Conservation (phyloP, 1,140 invertebrate genomes). For the Drosophila melanica region DNA sequence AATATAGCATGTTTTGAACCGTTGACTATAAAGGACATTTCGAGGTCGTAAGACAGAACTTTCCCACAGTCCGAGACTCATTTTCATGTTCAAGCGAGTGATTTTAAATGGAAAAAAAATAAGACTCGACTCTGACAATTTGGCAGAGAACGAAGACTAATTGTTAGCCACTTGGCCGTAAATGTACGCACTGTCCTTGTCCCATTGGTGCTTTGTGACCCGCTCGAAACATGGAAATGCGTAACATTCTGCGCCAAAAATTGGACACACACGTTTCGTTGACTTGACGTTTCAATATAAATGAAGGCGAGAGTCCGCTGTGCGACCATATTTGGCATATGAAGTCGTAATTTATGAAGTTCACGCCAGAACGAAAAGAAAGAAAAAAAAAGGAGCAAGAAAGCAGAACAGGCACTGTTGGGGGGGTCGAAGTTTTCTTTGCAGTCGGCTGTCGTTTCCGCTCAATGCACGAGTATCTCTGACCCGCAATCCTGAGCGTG, state of each 20-base stretch:
- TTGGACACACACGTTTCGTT: slow-evolving; percentile 50
- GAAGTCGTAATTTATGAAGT: slow-evolving; percentile 80
- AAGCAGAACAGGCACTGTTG: background rate
- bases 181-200: slow-evolving; percentile 5
- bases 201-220: background rate
- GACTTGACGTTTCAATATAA: slow-evolving; percentile 73
- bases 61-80: background rate
- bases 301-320: slow-evolving; percentile 43
- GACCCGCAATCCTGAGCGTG: slow-evolving; percentile 60
- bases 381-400: background rate
- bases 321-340: slow-evolving; percentile 66
- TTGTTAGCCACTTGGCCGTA: slow-evolving; percentile 36
- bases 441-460: slow-evolving; percentile 8
- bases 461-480: slow-evolving; percentile 44
- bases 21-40: no score
- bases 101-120: background rate
- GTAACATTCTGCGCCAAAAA: background rate
- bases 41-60: no score
- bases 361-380: slow-evolving; percentile 39
- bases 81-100: background rate
- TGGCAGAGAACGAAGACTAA: slow-evolving; percentile 46
- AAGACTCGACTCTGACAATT: slow-evolving; percentile 28
- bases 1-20: background rate
- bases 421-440: slow-evolving; percentile 41
- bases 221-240: slow-evolving; percentile 17